Conservation (phyloP, 1,140 invertebrate species). For the Danaus melanippus region DNA sequence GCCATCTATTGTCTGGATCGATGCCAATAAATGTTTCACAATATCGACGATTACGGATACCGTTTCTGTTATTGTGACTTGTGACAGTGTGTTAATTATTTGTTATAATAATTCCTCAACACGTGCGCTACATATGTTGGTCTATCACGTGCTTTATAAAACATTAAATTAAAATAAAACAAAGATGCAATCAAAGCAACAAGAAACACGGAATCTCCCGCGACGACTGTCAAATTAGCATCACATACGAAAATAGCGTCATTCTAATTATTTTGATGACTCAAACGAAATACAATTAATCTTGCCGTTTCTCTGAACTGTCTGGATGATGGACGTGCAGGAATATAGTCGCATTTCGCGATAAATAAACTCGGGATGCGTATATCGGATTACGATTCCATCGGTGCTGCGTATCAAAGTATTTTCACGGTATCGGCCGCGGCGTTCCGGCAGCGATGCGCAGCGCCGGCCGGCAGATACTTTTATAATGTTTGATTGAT, state of each 20-base stretch:
- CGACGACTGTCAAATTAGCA: constrained; percentile 71
- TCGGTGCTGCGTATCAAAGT: constrained; percentile 67
- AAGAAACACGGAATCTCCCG: constrained; percentile 65
- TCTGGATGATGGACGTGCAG: constrained; percentile 65
- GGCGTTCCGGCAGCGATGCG: constrained; percentile 39
- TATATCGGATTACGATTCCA: constrained; percentile 70
- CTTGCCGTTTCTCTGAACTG: constrained; percentile 70
- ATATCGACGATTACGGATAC: constrained; percentile 10
- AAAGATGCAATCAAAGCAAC: constrained; percentile 58
- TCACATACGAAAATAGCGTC: constrained; percentile 69
- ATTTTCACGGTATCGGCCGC: constrained; percentile 47
- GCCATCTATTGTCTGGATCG: constrained; percentile 46
- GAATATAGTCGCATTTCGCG: constrained; percentile 69
- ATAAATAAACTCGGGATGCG: constrained; percentile 62
- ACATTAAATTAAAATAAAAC: constrained; percentile 48
- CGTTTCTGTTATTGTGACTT: constrained; percentile 7
- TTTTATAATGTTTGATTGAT: constrained; percentile 5
- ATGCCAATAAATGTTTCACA: constrained; percentile 41
- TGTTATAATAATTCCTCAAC: background rate
- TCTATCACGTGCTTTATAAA: constrained; percentile 5
- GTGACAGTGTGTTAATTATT: background rate
- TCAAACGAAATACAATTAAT: constrained; percentile 72
- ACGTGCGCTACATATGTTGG: constrained; percentile 6
- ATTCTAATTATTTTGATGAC: constrained; percentile 73
- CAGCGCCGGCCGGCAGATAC: constrained; percentile 31